Conservation (phyloP, 2,113 vertebrate genomes). For the Pseudorhombus dupliciocellatus region DNA sequence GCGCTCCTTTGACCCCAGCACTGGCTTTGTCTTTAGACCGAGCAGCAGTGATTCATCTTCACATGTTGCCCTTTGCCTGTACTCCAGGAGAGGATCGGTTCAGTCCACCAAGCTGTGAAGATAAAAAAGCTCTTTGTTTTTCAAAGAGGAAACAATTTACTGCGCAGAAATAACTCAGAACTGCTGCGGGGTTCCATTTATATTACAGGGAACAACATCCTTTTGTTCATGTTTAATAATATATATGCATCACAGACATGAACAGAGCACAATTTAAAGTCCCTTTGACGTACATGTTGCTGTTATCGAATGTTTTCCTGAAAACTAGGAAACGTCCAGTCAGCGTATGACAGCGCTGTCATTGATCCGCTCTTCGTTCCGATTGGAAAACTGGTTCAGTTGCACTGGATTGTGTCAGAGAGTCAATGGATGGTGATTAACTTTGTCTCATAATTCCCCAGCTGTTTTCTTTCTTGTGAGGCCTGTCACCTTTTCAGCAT, state of each 20-base stretch:
- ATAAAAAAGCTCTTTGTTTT: conserved; percentile 36
- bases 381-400: conserved; percentile 18
- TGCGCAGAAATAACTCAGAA: conserved; percentile 17
- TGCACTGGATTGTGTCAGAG: conserved; percentile 5
- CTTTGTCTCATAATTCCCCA: conserved; percentile 31
- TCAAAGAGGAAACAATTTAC: conserved; percentile 31
- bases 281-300: conserved; percentile 12
- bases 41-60: conserved; percentile 62
- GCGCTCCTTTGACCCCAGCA: conserved; percentile 44
- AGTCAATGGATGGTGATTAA: conserved; percentile 46
- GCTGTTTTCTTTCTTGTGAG: conserved; percentile 12
- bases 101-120: conserved; percentile 26
- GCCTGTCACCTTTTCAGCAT: conserved; percentile 1
- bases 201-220: neutral
- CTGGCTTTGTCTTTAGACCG: conserved; percentile 40
- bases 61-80: conserved; percentile 55
- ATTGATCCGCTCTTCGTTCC: conserved; percentile 23
- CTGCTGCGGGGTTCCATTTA: neutral
- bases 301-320: neutral
- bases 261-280: conserved; percentile 18
- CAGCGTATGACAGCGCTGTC: conserved; percentile 2
- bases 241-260: neutral
- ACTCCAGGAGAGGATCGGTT: conserved; percentile 37
- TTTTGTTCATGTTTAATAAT: neutral
- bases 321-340: neutral